A percentile compares a stretch with the other conserved stretches of the same genome.
phyloP scores from a whole-genome alignment of 2,113 vertebrate species.

The Tupaia tana region DNA sequence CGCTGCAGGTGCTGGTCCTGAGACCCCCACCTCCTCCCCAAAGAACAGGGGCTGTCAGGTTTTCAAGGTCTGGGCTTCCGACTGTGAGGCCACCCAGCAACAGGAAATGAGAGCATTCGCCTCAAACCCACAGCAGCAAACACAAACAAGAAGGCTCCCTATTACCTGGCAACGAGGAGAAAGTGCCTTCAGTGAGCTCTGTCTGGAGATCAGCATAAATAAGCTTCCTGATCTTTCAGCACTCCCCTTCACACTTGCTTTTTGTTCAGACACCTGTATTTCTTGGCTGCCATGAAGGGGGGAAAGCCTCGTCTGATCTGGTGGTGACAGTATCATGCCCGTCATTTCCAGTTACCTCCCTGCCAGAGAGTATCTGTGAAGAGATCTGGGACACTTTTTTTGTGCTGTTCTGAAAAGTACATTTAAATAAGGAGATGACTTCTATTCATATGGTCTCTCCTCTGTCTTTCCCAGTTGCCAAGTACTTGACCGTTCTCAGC shows the following conservation, averaged over 20 bases:
- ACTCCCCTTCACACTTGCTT: constrained; percentile 35
- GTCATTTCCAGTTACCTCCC: constrained; percentile 83
- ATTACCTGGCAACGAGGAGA: neutral
- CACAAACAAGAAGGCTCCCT: accelerated
- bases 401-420: neutral
- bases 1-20: neutral
- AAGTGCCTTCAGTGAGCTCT: accelerated
- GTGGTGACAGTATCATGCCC: constrained; percentile 54
- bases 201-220: neutral
- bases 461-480: neutral
- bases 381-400: constrained; percentile 70
- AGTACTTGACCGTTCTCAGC: neutral
- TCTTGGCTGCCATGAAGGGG: constrained; percentile 75
- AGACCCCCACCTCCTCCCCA: neutral
- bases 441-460: neutral
- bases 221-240: constrained; percentile 68
- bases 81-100: neutral
- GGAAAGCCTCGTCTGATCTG: neutral
- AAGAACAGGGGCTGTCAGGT: neutral
- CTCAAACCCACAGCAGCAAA: neutral
- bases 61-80: neutral
- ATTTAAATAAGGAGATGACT: constrained; percentile 67
- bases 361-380: constrained; percentile 57
- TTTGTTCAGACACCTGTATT: constrained; percentile 84
- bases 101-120: neutral